Base-by-base conservation (phyloP, 2,113 vertebrate species). In the Xiphophorus couchianus region DNA sequence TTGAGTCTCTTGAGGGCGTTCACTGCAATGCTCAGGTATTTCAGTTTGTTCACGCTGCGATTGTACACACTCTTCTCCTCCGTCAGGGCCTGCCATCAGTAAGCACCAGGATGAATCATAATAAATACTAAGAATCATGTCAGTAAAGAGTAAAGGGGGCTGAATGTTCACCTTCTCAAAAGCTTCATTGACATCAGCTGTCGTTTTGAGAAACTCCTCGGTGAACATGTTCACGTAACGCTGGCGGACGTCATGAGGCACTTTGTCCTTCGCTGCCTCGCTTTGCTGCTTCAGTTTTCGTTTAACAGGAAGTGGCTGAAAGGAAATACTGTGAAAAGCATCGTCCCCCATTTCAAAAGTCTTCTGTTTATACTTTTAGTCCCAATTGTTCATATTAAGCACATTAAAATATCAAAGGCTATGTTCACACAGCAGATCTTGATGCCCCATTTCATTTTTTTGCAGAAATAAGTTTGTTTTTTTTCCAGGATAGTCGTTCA, bases 1-100 rank as follows among this genome's bases (percentile, higher is more conserved):
- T 93, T 96, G 51, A 96, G 85, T 76, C 86, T 96, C 91, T 96
- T 96, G 25, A 96, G 90, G 4, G 93, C 91, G 72, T 95, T 96
- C 73, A 96, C 93, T 37, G 94, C 94, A 78, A 95, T 82, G 51
- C 95, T 96, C 73, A 95, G 78, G 83, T 96, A 96, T 84, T 95
- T 95, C 17, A 96, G 91, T 86, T 93, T 95, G 91, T 94, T 95
- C 58, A 93, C 70, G 77, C 93, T 96, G 66, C 90, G 93, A 60
- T 95, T 94, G 89, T 94, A 96, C 65, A 96, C 81, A 0, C 85
- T 80, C 77, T 91, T 95, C 87, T 98, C 95, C 90, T 97, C 95
- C n/a, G 69, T 84, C 27, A 95, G 73, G 2, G 95, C 95, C 96
- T 97, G 35, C 33, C 17, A 63, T 74, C 13, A 64, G 54, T 54